Base-by-base conservation (phyloP, 2,797 vertebrate genomes). In the Epinephelus coioides region DNA sequence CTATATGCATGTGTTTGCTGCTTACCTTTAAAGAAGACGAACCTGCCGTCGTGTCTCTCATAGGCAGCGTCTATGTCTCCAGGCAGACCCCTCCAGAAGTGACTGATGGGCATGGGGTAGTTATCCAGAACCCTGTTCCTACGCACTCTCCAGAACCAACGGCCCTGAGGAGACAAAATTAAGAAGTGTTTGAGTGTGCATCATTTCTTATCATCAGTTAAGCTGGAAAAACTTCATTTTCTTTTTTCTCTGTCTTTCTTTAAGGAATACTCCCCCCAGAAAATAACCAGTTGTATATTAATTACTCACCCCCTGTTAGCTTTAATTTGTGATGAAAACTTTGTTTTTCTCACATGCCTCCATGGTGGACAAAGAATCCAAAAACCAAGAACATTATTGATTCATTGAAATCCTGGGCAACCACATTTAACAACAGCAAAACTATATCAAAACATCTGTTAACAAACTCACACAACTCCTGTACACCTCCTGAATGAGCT, bases 111-210 rank as follows among this genome's bases (percentile, higher is more conserved):
- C 98, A 99, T 99, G 43, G 98, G 98, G 83, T 99, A 99, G 87
- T 98, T 98, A 93, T 99, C 98, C 87, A 99, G 93, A 55, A 99
- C 98, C 3, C 97, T 95, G 92, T 99, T 99, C 81, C 97, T 96
- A 56, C 98, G 96, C 3, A 99, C 98, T 63, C 98, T 95, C 98
- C 98, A 99, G 93, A 99, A 99, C 98, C 98, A 99, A 27, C 94
- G 96, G 44, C 98, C 98, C 98, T 99, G 81, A 23, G 18, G 46
- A 40, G 27, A 70, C 9, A 66, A 61, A 62, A 57, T 27, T 2
- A 9, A 1, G 14, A 46, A 0, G 19, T 6, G 3, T 40, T 54
- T 51, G n/a, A 34, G 18, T 6, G 3, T 51, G 23, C 5, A 5
- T 61, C 19, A 53, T 23, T 68, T 67, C 25, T 43, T 53, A 60